phyloP scores from a whole-genome alignment of 2,797 vertebrate species.

The Sebastes vulpes region DNA sequence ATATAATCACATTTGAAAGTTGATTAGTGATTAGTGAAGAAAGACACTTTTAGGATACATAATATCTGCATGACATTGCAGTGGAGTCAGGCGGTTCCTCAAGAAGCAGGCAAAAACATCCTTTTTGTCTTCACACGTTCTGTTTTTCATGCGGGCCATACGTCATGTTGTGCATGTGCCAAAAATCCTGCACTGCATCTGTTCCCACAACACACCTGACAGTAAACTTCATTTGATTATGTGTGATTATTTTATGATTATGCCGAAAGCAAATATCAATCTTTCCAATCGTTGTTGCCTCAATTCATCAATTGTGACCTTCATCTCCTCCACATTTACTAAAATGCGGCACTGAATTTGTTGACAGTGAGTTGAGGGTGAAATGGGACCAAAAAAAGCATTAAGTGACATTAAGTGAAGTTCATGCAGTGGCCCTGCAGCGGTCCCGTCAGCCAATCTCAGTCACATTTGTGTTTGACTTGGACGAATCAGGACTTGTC shows the following conservation, averaged over 20 bases:
- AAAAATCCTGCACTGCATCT: neutral
- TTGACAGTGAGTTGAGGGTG: neutral
- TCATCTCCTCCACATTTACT: neutral
- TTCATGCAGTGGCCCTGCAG: neutral
- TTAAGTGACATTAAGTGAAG: neutral
- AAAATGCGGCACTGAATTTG: neutral
- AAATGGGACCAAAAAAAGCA: neutral
- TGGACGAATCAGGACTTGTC: slow-evolving; percentile 53
- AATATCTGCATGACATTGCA: neutral
- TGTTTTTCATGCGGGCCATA: neutral
- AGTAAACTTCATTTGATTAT: neutral
- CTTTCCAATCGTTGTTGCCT: neutral
- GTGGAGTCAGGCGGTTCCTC: neutral
- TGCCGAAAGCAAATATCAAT: neutral
- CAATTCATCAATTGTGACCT: neutral
- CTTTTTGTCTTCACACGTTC: neutral
- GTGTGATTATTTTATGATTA: neutral
- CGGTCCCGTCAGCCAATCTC: neutral
- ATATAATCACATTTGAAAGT: neutral
- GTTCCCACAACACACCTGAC: slow-evolving; percentile 29
- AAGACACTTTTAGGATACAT: neutral
- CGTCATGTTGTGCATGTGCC: neutral
- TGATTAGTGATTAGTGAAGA: neutral
- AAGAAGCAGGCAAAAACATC: neutral
- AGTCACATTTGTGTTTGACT: slow-evolving; percentile 23